Evolutionary conservation across 2,113 vertebrate genomes (phyloP).

Genomic region (Benitochromis conjunctus): DNA sequence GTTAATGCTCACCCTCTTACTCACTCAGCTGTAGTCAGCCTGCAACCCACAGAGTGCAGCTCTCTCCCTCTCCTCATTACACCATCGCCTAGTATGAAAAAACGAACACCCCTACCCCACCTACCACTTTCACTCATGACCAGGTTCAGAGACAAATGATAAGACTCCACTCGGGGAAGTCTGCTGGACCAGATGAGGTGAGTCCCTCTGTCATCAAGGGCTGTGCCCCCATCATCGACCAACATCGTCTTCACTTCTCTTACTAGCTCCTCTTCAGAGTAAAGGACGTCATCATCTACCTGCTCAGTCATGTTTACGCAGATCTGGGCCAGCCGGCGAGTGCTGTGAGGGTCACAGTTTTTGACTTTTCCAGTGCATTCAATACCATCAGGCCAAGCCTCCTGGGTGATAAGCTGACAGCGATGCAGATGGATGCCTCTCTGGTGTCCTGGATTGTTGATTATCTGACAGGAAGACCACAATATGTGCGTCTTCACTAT

Average conservation of each 20-base stretch:
- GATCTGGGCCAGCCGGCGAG: neutral
- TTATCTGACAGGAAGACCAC: no score
- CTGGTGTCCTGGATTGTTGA: neutral
- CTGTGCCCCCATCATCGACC: neutral
- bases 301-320: fast-evolving
- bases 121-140: neutral
- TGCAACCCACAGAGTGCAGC: neutral
- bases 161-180: neutral
- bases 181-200: fast-evolving
- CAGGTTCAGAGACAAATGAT: neutral
- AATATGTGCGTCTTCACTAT: neutral
- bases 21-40: neutral
- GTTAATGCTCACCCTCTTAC: neutral
- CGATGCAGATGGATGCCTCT: fast-evolving
- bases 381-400: fast-evolving
- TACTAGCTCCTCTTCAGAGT: neutral
- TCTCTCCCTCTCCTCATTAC: fast-evolving
- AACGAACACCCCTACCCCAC: neutral
- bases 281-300: fast-evolving
- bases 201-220: neutral
- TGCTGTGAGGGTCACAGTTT: neutral
- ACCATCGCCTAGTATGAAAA: neutral
- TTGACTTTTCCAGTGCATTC: fast-evolving
- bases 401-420: neutral
- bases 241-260: neutral